Base-by-base conservation (phyloP, 2,113 vertebrate species). In the Sminthopsis crassicaudata region DNA sequence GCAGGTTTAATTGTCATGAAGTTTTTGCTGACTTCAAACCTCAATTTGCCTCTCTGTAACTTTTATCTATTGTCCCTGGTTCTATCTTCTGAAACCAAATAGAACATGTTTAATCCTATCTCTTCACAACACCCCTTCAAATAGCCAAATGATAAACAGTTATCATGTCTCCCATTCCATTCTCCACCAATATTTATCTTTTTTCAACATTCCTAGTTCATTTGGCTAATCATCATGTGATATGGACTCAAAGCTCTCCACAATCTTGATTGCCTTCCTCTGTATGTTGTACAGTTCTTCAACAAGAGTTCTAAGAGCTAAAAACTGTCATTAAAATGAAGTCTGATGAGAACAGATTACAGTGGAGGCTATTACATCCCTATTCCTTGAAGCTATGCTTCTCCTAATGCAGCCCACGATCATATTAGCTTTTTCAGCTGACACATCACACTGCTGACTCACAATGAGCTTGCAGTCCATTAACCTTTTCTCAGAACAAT, bases 401-500 rank as follows among this genome's bases (percentile, higher is more conserved):
- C 67, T 84, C n/a, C 42, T 84, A 42, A 84, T 84, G 36, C n/a
- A 84, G 67, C 19, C 16, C 36, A 84, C 22, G n/a, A 84, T 84
- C 67, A 84, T n/a, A 84, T 84, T 84, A 84, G 36, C 19, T 84
- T 84, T 84, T 84, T 57, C n/a, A 84, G 67, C 67, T 84, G n/a
- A 84, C 67, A 84, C 67, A 84, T 84, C 67, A 84, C n/a, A 84
- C 19, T 22, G 67, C 67, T 84, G 67, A 84, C 67, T 84, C 67
- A 84, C n/a, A 84, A 23, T 84, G 67, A 84, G 36, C n/a, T 84
- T 84, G 67, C 5, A 42, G 67, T n/a, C 67, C 67, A 84, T 84
- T 84, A 84, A 84, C 67, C 67, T 84, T 84, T 42, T 84, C 67
- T 84, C n/a, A 84, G 67, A 84, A 84, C 67, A 84, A 84, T 84